A percentile compares a stretch with the other conserved stretches of the same genome.
Evolutionary conservation across 2,888 invertebrate genomes (phyloP).

Genomic region (Diarsia rubi): DNA sequence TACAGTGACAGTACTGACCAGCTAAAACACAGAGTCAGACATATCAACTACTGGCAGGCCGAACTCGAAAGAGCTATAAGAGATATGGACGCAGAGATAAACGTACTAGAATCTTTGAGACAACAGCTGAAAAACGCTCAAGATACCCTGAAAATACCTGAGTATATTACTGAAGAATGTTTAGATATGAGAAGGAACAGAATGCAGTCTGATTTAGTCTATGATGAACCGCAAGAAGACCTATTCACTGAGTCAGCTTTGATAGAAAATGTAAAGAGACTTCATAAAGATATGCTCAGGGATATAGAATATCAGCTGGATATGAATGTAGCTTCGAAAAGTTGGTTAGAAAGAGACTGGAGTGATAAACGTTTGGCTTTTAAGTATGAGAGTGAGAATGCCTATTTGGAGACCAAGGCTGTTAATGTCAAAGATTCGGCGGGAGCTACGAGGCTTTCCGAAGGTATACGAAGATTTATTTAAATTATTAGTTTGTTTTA

Average conservation of each 20-base stretch:
- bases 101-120: conserved; percentile 79
- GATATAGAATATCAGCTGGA: conserved; percentile 93
- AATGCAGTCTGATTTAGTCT: conserved; percentile 93
- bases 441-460: conserved; percentile 95
- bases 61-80: conserved; percentile 85
- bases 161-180: conserved; percentile 92
- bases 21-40: conserved; percentile 81
- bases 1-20: conserved; percentile 86
- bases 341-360: conserved; percentile 96
- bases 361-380: conserved; percentile 96
- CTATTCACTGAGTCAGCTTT: conserved; percentile 93
- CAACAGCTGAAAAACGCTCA: conserved; percentile 88
- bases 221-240: conserved; percentile 94
- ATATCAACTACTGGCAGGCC: conserved; percentile 87
- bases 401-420: conserved; percentile 93
- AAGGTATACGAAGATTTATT: conserved; percentile 77
- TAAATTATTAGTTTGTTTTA: background rate
- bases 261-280: conserved; percentile 92
- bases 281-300: conserved; percentile 92
- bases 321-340: conserved; percentile 94
- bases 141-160: conserved; percentile 80
- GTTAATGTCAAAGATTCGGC: conserved; percentile 94
- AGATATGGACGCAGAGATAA: conserved; percentile 86
- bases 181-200: conserved; percentile 92
- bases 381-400: conserved; percentile 93